Evolutionary conservation across 2,888 invertebrate species (phyloP), one percentile per base, ranked within the genome.

Genomic region (Drosophila hawaiiensis): DNA sequence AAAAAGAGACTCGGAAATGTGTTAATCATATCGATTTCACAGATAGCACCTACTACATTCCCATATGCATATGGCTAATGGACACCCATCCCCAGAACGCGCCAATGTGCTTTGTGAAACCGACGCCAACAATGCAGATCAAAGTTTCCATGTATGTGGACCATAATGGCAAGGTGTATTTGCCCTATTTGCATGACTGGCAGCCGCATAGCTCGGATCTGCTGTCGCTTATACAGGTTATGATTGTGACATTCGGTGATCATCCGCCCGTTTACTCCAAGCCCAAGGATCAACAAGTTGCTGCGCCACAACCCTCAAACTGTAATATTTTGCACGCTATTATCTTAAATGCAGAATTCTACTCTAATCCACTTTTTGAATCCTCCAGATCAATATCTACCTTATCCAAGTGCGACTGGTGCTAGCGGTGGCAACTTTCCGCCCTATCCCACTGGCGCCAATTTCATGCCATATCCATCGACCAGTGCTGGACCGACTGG

Each of bases 151-250:
- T 96, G 94, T 98, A 96, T 94, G 99, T 99, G 10, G 99, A 99
- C 93, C 96, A 96, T 91, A 98, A 97, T 94, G 99, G 99, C 41
- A 98, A 98, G 94, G 96, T 99, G 64, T 99, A 99, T 93, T 94
- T 99, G 90, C 99, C 99, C 2, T 99, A 98, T 94, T 94, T 99
- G 72, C 98, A 98, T 91, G 98, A 99, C 84, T 99, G 99, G 99
- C 94, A 95, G 68, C 95, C 95, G 78, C 82, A 93, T 92, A 95
- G 95, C 14, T 99, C 99, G 10, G 98, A 99, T 92, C 94, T 99
- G 79, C 93, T 97, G 64, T 97, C 97, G 53, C 94, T 99, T 29
- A 96, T 99, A 85, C 97, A 98, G 94, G 96, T 98, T 68, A 97
- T 99, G 96, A 96, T 97, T 76, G 95, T 96, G 69, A 97, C 97